These are phyloP conservation scores for Stigmatopora argus DNA, from an alignment of 2,113 vertebrate genomes.

Conservation along the genomic window DNA sequence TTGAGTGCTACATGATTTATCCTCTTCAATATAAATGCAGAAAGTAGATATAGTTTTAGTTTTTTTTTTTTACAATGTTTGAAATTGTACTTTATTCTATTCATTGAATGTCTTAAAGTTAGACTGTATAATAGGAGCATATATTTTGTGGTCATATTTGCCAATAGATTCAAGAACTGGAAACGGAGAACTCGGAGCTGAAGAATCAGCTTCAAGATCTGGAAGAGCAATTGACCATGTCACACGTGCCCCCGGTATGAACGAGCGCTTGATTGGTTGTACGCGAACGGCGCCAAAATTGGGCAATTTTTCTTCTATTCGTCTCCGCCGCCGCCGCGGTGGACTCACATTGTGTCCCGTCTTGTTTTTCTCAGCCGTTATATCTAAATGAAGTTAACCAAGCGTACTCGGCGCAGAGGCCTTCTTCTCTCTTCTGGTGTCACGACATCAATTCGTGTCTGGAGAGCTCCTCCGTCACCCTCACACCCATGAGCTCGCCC, in stretches of 20 bases:
- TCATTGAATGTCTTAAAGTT: too few relatives aligned
- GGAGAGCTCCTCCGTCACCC: conserved; percentile 86
- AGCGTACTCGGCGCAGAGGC: conserved; percentile 77
- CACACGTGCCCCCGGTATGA: conserved; percentile 84
- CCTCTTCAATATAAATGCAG: too few relatives aligned
- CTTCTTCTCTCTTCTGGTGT: conserved; percentile 83
- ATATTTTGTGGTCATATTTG: conserved; percentile 4
- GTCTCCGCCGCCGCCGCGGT: not conserved
- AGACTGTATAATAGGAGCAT: too few relatives aligned
- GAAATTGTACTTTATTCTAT: too few relatives aligned
- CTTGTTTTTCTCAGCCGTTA: conserved; percentile 77
- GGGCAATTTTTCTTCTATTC: not conserved
- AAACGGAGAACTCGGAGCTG: conserved; percentile 90
- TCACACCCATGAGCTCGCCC: conserved; percentile 83
- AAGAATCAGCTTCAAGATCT: conserved; percentile 92
- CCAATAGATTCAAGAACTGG: conserved; percentile 91
- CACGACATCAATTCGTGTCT: conserved; percentile 81
- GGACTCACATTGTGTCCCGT: conserved; percentile 29
- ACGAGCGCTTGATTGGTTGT: not conserved
- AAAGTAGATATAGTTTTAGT: too few relatives aligned
- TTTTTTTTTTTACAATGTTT: too few relatives aligned
- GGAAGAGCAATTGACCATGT: conserved; percentile 85
- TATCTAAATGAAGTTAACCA: conserved; percentile 78
- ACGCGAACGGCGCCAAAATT: not conserved
- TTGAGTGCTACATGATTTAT: too few relatives aligned